Evolutionary conservation across 2,888 invertebrate species (phyloP).

Genomic region (Vanessa cardui): DNA sequence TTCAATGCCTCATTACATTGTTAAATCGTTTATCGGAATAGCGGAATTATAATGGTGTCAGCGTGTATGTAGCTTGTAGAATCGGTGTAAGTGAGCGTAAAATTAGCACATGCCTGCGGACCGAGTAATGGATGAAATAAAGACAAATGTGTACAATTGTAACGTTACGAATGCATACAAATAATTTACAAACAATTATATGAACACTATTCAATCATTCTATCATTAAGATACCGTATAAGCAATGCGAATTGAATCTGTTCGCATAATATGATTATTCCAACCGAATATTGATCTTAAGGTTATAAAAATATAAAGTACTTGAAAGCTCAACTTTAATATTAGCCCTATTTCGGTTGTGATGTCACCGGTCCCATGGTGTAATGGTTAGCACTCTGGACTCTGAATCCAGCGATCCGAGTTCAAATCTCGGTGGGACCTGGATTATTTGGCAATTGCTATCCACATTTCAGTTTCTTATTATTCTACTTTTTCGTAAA

Average conservation of each 20-base stretch:
- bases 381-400: conserved; percentile 84
- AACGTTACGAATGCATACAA: neutral
- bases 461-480: no score
- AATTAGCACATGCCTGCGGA: conserved; percentile 21
- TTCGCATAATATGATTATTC: neutral
- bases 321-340: neutral
- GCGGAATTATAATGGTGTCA: conserved; percentile 15
- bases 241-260: no score
- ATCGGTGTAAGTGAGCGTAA: conserved; percentile 26
- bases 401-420: conserved; percentile 91
- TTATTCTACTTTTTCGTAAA: no score
- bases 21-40: conserved; percentile 10
- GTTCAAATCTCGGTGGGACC: conserved; percentile 91
- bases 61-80: conserved; percentile 19
- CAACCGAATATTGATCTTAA: neutral
- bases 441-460: conserved; percentile 37
- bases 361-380: conserved; percentile 74
- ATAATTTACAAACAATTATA: neutral
- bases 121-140: conserved; percentile 21
- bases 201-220: no score
- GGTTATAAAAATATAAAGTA: no score
- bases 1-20: neutral
- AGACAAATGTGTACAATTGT: neutral
- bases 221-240: no score
- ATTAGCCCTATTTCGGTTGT: neutral